These are phyloP conservation scores for Punctoribates punctum DNA, from an alignment of 2,888 invertebrate genomes.

Conservation along the genomic window DNA sequence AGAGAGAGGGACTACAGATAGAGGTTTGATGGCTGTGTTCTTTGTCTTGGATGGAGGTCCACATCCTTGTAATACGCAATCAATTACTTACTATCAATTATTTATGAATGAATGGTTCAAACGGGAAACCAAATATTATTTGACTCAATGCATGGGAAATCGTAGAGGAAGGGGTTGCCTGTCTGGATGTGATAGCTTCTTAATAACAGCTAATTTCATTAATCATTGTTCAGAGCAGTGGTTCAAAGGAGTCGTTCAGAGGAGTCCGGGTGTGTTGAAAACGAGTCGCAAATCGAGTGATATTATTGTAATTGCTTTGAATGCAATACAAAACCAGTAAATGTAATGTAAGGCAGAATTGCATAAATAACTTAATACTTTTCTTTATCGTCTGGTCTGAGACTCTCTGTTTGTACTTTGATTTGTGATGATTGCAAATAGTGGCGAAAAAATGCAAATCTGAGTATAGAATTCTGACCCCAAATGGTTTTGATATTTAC, in stretches of 20 bases:
- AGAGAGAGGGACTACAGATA: too few species aligned
- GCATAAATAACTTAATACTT: slow-evolving; percentile 28
- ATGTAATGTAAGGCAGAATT: slow-evolving; percentile 8
- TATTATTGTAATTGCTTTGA: slow-evolving; percentile 5
- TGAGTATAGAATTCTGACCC: slow-evolving; percentile 24
- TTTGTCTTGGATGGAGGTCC: too few species aligned
- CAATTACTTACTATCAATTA: too few species aligned
- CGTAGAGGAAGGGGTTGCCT: slow-evolving; percentile 24
- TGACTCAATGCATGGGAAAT: slow-evolving; percentile 15
- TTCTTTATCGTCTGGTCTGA: slow-evolving; percentile 23
- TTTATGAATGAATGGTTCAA: slow-evolving; percentile 13
- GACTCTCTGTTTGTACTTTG: slow-evolving; percentile 17
- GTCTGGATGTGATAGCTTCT: slow-evolving; percentile 30
- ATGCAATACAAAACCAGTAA: slow-evolving; percentile 17
- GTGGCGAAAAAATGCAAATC: slow-evolving; percentile 31
- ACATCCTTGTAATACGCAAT: too few species aligned
- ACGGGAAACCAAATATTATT: slow-evolving; percentile 3
- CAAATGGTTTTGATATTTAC: slow-evolving; percentile 25
- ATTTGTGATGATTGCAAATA: slow-evolving; percentile 22
- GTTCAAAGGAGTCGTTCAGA: neutral
- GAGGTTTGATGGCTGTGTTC: too few species aligned
- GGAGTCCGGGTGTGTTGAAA: neutral
- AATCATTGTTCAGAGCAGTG: neutral
- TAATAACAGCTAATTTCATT: slow-evolving; percentile 14
- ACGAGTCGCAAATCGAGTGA: neutral